Base-by-base conservation (phyloP, 2,113 vertebrate genomes). In the Murina feae region DNA sequence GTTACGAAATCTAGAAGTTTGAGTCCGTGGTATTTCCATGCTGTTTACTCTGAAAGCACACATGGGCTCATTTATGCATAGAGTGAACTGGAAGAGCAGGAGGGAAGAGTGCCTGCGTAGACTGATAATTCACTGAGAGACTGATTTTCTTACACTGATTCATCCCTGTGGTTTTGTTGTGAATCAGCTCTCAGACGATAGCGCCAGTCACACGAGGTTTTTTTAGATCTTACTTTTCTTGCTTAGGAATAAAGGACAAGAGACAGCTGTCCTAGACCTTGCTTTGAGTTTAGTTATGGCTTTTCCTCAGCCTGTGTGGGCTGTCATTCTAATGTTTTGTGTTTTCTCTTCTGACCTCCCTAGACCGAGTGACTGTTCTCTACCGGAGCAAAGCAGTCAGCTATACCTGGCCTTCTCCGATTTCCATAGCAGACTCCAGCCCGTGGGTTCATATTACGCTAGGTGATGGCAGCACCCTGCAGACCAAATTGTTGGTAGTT, bases 401-500 rank as follows among this genome's bases (percentile, higher is more conserved):
- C 83, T 99, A 99, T 83, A 97, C 98, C 21, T 99, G 99, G 99
- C 99, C 99, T 63, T 97, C 94, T 95, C 97, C 98, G 7, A 98
- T 98, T 95, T 98, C 98, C 60, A 92, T 96, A 53, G 96, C 96
- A 72, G 98, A 98, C 71, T 98, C 98, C 72, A 98, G 99, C 95
- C 99, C 99, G 32, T 99, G 99, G 99, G 99, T 99, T 89, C 98
- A 99, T 95, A 98, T 99, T 97, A 98, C 98, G 63, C 98, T 99
- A 98, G 98, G 98, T 97, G 99, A 98, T 93, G 99, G 99, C 97
- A 98, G 98, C 97, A 99, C 97, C 86, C 97, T 99, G 86, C 99
- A 99, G 94, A 99, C 99, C 86, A 99, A 98, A 97, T 98, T 99
- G 93, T 98, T 99, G 99, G 99, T 99, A 97, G 98, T 98, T 98